Evolutionary conservation across 2,113 vertebrate species (phyloP).

Genomic region (Cisticola juncidis): DNA sequence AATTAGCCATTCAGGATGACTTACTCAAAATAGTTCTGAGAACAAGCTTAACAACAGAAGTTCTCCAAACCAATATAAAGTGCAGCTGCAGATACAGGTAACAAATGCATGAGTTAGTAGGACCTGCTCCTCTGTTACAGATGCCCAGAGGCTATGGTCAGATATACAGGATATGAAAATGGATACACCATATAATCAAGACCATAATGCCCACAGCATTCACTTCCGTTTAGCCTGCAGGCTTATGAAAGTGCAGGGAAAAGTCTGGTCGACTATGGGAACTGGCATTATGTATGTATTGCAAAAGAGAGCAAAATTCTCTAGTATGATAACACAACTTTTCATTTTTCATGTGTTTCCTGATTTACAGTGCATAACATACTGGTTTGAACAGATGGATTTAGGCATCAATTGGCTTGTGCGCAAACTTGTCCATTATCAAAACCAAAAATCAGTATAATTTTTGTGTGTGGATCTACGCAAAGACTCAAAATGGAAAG

Average conservation of each 20-base stretch:
- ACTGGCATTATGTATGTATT: background rate
- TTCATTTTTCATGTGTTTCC: conserved; percentile 58
- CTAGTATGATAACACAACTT: conserved; percentile 15
- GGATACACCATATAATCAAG: conserved; percentile 57
- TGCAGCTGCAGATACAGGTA: conserved; percentile 27
- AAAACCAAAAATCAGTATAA: background rate
- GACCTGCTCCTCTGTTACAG: conserved; percentile 11
- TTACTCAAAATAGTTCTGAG: conserved; percentile 10
- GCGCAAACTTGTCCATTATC: background rate
- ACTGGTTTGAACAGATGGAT: background rate
- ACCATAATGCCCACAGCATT: conserved; percentile 54
- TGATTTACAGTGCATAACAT: background rate
- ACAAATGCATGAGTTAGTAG: conserved; percentile 34
- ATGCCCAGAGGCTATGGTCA: conserved; percentile 65
- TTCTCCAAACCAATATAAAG: background rate
- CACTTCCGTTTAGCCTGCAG: conserved; percentile 65
- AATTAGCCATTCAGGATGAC: background rate
- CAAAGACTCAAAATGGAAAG: background rate
- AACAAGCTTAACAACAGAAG: conserved; percentile 15
- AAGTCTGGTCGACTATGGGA: conserved; percentile 35
- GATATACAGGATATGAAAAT: conserved; percentile 58
- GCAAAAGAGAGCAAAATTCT: conserved; percentile 46
- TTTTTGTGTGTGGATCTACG: background rate
- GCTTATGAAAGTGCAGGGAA: conserved; percentile 53
- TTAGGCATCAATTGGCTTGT: background rate